Evolutionary conservation across 2,888 invertebrate genomes (phyloP), one percentile per base, ranked within the genome.

Genomic region (Pterobdella sp.): DNA sequence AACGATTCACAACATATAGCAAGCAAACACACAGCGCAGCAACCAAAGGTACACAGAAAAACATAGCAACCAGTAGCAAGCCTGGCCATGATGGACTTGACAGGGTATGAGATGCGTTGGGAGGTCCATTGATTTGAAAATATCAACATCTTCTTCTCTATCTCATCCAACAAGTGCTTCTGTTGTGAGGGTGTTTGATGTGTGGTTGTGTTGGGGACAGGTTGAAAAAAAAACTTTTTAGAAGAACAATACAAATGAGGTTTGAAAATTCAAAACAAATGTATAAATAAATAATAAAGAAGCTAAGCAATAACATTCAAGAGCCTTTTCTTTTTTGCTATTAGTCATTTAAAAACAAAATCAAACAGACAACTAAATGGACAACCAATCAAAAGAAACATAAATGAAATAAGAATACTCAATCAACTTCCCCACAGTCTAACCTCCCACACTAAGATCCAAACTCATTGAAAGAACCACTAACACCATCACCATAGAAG

Each of bases 71-170:
- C 80, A 73, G 76, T 76, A 1, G 78, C 77, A 22, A 81, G 75
- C 66, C 75, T 76, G 4, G 79, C 78, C 75, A 81, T 77, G 37
- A 75, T 76, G 64, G 77, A 76, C 73, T 80, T 80, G 52, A 81
- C 81, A 26, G 75, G 76, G 64, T 79, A 77, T 42, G 79, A 80
- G 35, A 80, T 73, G 71, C 77, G 78, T 4, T 78, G 78, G 49
- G 75, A 74, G 63, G 75, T 74, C 81, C 80, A 81, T 73, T 78
- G 77, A 7, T 78, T 77, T 35, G 78, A 76, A 68, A 81, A 77
- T 22, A 80, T 68, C 26, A 75, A 75, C 64, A 81, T 68, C 66
- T 78, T 78, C 73, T 76, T 78, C 35, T 76, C 76, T 22, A 81
- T 77, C 42, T 81, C 81, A 60, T 80, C 79, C n/a, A 76, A 32